These are phyloP conservation scores for Selenia dentaria DNA, from an alignment of 2,888 invertebrate species.

Conservation along the genomic window DNA sequence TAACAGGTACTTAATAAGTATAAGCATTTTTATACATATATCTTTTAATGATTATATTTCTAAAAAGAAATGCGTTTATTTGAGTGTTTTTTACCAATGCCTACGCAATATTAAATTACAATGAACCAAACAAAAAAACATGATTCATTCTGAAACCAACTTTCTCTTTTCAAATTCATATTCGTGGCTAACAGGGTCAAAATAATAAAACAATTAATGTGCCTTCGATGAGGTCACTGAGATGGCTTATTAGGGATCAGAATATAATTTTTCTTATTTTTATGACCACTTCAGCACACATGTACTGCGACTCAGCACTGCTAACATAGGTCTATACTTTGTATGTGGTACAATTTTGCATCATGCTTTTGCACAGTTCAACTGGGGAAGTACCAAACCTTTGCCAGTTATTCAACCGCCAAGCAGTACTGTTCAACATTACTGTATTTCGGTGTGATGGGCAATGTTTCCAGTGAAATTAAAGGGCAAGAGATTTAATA, in stretches of 20 bases:
- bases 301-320: neutral
- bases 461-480: no score
- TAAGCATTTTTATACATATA: no score
- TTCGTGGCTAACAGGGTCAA: conserved; percentile 41
- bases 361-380: no score
- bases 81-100: no score
- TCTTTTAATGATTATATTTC: no score
- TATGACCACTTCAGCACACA: neutral
- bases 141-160: conserved; percentile 47
- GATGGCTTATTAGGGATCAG: conserved; percentile 19
- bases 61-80: no score
- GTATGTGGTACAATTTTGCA: neutral
- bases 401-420: no score
- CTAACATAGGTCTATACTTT: neutral
- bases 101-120: neutral
- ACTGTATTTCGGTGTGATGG: no score
- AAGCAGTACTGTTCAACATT: no score
- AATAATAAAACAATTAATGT: conserved; percentile 45
- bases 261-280: conserved; percentile 1
- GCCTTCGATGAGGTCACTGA: conserved; percentile 26
- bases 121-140: conserved; percentile 26
- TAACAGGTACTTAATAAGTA: no score
- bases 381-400: no score
- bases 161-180: conserved; percentile 52
- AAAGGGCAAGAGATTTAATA: no score